Evolutionary conservation across 1,140 invertebrate genomes (phyloP), one percentile per base, ranked within the genome.

Genomic region (Lutraria rhynchaena): DNA sequence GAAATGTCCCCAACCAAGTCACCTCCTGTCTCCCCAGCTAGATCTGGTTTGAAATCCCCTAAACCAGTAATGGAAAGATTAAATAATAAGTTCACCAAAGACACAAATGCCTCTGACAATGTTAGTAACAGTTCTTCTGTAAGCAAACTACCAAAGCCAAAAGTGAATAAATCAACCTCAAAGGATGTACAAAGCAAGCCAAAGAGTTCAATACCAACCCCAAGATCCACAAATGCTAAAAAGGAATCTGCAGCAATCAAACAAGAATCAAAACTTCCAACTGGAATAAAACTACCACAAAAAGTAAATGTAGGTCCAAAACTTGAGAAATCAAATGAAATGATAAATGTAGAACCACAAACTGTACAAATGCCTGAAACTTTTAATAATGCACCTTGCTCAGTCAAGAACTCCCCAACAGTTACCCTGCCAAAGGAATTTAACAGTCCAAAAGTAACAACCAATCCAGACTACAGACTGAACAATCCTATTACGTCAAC

Each of bases 1-100:
- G 85, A 86, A 1, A 61, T n/a, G 27, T 63, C 58, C 22, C 63
- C 35, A n/a, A 78, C 85, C 3, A 87, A 85, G 67, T 85, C 85
- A 3, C 82, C 82, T 53, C 75, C 75, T 33, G 13, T 53, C 0
- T 67, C 63, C 1, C 75, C 75, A 15, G 49, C 33, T 51, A 78
- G 51, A 57, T 65, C 75, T 3, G n/a, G 51, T 17, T 37, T 67
- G 22, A 78, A 78, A 31, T 67, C 75, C 13, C 63, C 75, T 57
- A 78, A 78, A 60, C 22, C 71, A 24, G 55, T 74, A 4, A 35
- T n/a, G 19, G 71, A 74, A 44, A 41, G 27, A 60, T 22, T 33
- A 13, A 55, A 22, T 5, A 35, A 19, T 57, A 71, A 71, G 55
- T 19, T n/a, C 2, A 19, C 1, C 7, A 15, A 2, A 22, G 57